phyloP scores from a whole-genome alignment of 2,113 vertebrate species.

The Calyptommatus sinebrachiatus region DNA sequence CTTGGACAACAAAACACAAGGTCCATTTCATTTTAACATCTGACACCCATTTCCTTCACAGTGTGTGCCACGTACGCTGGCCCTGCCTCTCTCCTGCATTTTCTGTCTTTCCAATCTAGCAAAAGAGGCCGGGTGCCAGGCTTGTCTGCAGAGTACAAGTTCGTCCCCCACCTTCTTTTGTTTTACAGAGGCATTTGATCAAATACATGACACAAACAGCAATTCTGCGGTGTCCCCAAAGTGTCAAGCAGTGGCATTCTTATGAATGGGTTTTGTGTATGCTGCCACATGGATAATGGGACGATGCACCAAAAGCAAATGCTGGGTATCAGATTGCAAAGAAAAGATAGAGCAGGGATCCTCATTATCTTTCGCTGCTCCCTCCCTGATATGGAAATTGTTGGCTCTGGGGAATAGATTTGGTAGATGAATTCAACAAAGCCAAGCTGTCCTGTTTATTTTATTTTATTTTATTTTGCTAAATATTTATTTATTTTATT shows the following conservation, averaged over 20 bases:
- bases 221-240: not conserved
- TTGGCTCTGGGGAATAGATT: not conserved
- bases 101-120: not conserved
- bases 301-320: not conserved
- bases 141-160: not conserved
- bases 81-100: not conserved
- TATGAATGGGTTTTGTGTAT: conserved; percentile 5
- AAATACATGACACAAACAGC: not conserved
- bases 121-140: not conserved
- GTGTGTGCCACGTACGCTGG: not conserved
- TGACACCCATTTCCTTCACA: not conserved
- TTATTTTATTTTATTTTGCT: no score
- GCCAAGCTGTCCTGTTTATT: not conserved
- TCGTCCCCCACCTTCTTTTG: not conserved
- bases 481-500: no score
- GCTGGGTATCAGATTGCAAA: not conserved
- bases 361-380: not conserved
- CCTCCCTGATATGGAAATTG: not conserved
- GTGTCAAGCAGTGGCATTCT: not conserved
- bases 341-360: conserved; percentile 2
- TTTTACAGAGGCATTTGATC: conserved; percentile 9
- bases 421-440: not conserved
- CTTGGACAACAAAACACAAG: not conserved
- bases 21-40: not conserved
- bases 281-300: not conserved